Conservation (phyloP, 2,797 vertebrate species). For the Xenopus petersii region DNA sequence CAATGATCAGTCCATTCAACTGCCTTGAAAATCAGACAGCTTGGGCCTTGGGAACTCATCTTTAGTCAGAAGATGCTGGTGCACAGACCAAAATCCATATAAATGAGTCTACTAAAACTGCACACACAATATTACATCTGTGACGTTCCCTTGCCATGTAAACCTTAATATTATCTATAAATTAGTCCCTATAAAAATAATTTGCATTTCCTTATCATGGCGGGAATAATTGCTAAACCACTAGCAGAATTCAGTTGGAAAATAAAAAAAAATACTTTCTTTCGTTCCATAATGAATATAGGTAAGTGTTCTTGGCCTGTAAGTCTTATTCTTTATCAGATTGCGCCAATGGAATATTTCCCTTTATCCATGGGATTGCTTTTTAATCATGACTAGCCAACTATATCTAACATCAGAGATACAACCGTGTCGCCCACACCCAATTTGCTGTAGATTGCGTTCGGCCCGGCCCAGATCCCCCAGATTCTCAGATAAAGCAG, state of each 20-base stretch:
- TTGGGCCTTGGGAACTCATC: too few species aligned
- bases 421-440: background rate
- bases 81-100: too few species aligned
- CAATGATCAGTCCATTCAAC: too few species aligned
- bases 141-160: background rate
- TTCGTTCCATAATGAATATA: too few species aligned
- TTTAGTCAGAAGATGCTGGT: too few species aligned
- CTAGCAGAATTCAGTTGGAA: background rate
- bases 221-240: background rate
- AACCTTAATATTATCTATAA: background rate
- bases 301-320: too few species aligned
- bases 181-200: background rate
- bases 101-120: too few species aligned
- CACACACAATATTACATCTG: too few species aligned
- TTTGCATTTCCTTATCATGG: background rate
- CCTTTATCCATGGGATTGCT: background rate
- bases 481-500: background rate
- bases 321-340: background rate
- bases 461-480: background rate
- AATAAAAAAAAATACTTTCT: background rate
- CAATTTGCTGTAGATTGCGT: background rate
- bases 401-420: background rate
- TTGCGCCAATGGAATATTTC: background rate
- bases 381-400: background rate
- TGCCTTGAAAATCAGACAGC: too few species aligned